Evolutionary conservation across 2,888 invertebrate genomes (phyloP).

Genomic region (Acleris sparsana): DNA sequence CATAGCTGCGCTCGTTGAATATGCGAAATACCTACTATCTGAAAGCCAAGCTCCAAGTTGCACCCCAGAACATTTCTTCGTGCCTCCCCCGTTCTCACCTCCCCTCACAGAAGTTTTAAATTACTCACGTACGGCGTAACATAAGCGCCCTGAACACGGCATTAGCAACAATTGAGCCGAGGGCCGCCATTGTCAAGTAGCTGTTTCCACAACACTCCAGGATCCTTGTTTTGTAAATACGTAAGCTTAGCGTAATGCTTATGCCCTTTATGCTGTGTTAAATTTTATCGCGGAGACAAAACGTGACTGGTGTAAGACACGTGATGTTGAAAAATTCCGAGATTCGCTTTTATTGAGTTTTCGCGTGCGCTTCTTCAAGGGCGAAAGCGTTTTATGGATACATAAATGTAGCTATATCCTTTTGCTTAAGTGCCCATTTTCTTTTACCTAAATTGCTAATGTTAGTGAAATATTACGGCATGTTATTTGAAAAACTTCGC

Average conservation of each 20-base stretch:
- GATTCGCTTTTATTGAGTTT: slow-evolving; percentile 19
- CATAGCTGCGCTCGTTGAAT: not conserved
- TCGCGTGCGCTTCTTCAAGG: slow-evolving; percentile 9
- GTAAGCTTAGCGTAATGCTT: slow-evolving; percentile 31
- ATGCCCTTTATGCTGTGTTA: slow-evolving; percentile 29
- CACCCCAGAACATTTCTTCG: slow-evolving; percentile 28
- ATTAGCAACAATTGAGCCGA: slow-evolving; percentile 55
- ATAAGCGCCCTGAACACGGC: slow-evolving; percentile 51
- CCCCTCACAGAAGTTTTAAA: slow-evolving; percentile 53
- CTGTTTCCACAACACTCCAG: slow-evolving; percentile 31
- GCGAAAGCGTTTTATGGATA: slow-evolving; percentile 25
- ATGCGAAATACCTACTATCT: not conserved
- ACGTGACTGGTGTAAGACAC: slow-evolving; percentile 31
- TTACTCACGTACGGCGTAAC: slow-evolving; percentile 52
- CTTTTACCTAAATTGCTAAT: not conserved
- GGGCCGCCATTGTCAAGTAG: slow-evolving; percentile 41
- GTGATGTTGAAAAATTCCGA: slow-evolving; percentile 33
- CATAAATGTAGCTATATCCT: slow-evolving; percentile 15
- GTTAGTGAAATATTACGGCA: slow-evolving; percentile 15
- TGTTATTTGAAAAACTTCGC: slow-evolving; percentile 2
- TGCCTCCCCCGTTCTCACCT: slow-evolving; percentile 27
- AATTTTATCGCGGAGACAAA: slow-evolving; percentile 27
- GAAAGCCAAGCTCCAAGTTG: slow-evolving; percentile 11
- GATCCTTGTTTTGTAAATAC: slow-evolving; percentile 53
- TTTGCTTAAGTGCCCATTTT: slow-evolving; percentile 3